Evolutionary conservation across 2,888 invertebrate genomes (phyloP).

Genomic region (Eucriotettix oculatus): DNA sequence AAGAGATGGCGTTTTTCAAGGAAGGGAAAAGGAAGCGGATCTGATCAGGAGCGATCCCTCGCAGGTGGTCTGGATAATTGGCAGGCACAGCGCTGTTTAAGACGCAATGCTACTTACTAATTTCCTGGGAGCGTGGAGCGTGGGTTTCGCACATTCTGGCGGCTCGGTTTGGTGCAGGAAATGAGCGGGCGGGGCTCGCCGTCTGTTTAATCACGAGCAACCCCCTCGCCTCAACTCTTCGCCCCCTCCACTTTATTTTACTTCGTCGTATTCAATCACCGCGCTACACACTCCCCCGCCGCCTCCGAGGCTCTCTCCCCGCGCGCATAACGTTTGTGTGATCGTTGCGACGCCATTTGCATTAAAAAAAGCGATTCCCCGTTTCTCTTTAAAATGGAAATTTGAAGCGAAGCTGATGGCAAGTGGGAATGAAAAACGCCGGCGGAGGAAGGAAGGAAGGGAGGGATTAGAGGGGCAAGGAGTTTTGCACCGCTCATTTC

Average conservation of each 20-base stretch:
- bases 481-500: too few species aligned
- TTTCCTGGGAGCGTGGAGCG: too few species aligned
- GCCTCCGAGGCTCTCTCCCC: not conserved
- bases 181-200: not conserved
- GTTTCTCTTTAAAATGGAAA: slow-evolving; percentile 8
- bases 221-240: not conserved
- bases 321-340: not conserved
- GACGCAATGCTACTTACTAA: too few species aligned
- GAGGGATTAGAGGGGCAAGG: too few species aligned
- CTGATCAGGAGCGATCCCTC: too few species aligned
- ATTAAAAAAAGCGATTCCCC: slow-evolving; percentile 4
- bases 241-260: not conserved
- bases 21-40: too few species aligned
- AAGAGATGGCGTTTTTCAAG: too few species aligned
- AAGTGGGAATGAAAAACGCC: not conserved
- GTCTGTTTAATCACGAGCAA: not conserved
- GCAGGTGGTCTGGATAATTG: too few species aligned
- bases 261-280: not conserved
- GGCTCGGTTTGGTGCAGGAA: not conserved
- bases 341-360: slow-evolving; percentile 3
- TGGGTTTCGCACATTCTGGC: too few species aligned
- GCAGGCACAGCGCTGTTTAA: too few species aligned
- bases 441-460: not conserved
- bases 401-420: not conserved
- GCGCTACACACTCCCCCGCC: not conserved